Evolutionary conservation across 2,113 vertebrate genomes (phyloP).

Genomic region (Laticauda colubrina): DNA sequence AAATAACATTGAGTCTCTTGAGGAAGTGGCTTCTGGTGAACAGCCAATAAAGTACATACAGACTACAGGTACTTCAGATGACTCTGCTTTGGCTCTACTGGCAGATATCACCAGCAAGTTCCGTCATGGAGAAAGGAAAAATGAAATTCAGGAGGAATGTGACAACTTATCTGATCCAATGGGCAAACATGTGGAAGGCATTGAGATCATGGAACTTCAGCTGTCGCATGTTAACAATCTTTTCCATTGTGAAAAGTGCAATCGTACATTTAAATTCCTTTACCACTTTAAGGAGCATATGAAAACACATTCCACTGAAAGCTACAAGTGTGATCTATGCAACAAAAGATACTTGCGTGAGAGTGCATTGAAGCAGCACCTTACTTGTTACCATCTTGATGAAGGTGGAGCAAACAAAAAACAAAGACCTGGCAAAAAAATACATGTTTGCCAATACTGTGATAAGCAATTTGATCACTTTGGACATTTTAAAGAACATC

Average conservation of each 20-base stretch:
- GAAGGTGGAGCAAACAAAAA: slow-evolving; percentile 84
- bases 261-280: slow-evolving; percentile 94
- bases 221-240: slow-evolving; percentile 94
- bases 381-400: slow-evolving; percentile 88
- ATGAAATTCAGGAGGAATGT: slow-evolving; percentile 70
- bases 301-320: slow-evolving; percentile 91
- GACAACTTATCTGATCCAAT: slow-evolving; percentile 76
- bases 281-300: slow-evolving; percentile 99
- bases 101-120: slow-evolving; percentile 99
- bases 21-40: slow-evolving; percentile 74
- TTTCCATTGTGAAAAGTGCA: slow-evolving; percentile 95
- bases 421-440: slow-evolving; percentile 90
- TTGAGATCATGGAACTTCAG: slow-evolving; percentile 96
- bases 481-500: slow-evolving; percentile 97
- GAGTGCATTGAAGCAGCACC: slow-evolving; percentile 92
- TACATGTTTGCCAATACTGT: slow-evolving; percentile 95
- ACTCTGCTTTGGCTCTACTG: slow-evolving; percentile 91
- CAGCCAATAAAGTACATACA: slow-evolving; percentile 79
- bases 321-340: slow-evolving; percentile 88
- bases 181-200: slow-evolving; percentile 89
- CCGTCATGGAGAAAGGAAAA: slow-evolving; percentile 84
- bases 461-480: slow-evolving; percentile 97
- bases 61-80: slow-evolving; percentile 80
- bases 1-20: slow-evolving; percentile 78
- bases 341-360: slow-evolving; percentile 95